These are phyloP conservation scores for Malacoraja senta DNA, from an alignment of 2,797 vertebrate species.

Conservation along the genomic window DNA sequence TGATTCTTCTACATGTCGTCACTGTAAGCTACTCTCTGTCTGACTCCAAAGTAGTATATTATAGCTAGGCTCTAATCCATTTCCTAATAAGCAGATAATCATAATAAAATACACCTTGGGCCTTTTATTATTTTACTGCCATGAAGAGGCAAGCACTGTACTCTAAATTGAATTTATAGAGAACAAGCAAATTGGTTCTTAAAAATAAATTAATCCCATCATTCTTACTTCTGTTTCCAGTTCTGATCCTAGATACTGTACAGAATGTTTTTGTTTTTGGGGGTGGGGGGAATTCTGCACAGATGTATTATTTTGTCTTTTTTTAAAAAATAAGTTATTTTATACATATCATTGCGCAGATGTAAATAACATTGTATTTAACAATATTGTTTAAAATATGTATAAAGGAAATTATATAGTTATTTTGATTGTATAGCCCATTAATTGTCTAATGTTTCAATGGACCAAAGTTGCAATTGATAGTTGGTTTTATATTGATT, in stretches of 20 bases:
- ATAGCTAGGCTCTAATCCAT: not conserved
- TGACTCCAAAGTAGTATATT: constrained; percentile 13
- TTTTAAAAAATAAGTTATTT: constrained; percentile 98
- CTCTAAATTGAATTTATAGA: constrained; percentile 16
- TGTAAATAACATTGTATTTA: constrained; percentile 98
- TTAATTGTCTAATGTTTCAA: constrained; percentile 83
- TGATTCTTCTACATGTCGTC: not conserved
- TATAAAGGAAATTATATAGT: constrained; percentile 71
- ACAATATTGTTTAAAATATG: constrained; percentile 77
- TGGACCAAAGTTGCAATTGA: constrained; percentile 87
- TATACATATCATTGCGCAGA: constrained; percentile 96
- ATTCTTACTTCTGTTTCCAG: constrained; percentile 40
- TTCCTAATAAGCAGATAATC: not conserved
- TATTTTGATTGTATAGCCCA: constrained; percentile 90
- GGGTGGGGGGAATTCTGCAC: constrained; percentile 42
- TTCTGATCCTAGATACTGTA: constrained; percentile 59
- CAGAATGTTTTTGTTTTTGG: constrained; percentile 50
- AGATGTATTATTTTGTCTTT: constrained; percentile 67
- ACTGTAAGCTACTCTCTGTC: not conserved
- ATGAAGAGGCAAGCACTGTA: constrained; percentile 30
- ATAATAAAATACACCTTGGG: not conserved
- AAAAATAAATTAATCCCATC: constrained; percentile 11
- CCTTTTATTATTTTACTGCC: constrained; percentile 29
- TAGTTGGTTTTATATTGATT: constrained; percentile 62
- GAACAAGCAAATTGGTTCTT: constrained; percentile 8